These are phyloP conservation scores for Microtus ochrogaster DNA, from an alignment of 2,113 vertebrate genomes.

Conservation along the genomic window DNA sequence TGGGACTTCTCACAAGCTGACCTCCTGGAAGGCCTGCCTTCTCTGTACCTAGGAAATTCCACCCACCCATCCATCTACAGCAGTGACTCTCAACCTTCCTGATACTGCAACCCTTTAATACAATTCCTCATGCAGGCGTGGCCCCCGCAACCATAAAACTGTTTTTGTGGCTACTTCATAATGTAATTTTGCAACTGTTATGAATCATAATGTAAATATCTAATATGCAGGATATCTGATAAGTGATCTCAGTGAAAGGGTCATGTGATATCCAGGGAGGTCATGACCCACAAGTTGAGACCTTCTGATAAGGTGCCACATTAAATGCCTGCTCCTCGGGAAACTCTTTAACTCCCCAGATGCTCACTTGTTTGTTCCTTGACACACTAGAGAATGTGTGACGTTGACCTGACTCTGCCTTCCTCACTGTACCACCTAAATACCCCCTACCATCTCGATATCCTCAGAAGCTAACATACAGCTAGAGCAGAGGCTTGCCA, in stretches of 20 bases:
- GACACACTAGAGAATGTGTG: not conserved
- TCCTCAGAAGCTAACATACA: not conserved
- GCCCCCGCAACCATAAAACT: not conserved
- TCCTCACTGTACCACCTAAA: not conserved
- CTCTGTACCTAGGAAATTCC: conserved; percentile 2
- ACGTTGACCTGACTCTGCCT: not conserved
- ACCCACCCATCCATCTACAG: not conserved
- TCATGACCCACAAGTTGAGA: not conserved
- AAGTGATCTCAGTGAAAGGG: not conserved
- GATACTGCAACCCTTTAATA: not conserved
- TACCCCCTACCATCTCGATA: not conserved
- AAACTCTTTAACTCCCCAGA: not conserved
- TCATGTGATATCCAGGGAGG: not conserved
- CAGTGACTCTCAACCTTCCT: not conserved
- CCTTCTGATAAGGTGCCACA: not conserved
- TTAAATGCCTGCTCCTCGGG: not conserved
- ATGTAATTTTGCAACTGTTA: not conserved
- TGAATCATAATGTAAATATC: not conserved
- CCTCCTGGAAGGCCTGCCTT: not conserved
- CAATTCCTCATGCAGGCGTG: not conserved
- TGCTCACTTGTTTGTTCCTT: not conserved
- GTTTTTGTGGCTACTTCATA: not conserved
- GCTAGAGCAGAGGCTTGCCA: not conserved
- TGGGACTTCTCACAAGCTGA: not conserved
- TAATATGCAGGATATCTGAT: not conserved